phyloP scores from a whole-genome alignment of 2,113 vertebrate species.

The Oophaga pumilio region DNA sequence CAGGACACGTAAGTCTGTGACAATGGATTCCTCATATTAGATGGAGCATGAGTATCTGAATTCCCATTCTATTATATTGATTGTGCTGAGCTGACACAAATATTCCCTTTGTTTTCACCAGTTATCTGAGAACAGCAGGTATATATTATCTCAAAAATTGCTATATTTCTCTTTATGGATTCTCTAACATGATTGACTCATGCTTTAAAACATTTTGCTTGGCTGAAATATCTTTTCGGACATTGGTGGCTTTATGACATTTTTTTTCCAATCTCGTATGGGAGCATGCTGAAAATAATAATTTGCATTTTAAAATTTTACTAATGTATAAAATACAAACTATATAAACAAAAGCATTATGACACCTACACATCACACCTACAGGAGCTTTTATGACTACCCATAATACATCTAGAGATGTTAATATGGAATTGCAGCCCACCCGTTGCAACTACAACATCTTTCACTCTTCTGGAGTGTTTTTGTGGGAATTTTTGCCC shows the following conservation, averaged over 20 bases:
- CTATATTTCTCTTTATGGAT: slow-evolving; percentile 5
- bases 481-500: no score
- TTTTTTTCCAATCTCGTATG: neutral
- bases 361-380: no score
- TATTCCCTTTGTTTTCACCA: neutral
- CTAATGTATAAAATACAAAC: neutral
- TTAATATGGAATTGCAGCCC: no score
- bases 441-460: no score
- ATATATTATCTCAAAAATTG: neutral
- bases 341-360: no score
- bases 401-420: no score
- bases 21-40: neutral
- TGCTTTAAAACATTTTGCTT: neutral
- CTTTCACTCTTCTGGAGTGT: no score
- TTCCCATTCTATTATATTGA: neutral
- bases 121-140: neutral
- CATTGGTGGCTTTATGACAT: neutral
- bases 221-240: neutral
- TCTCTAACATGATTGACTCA: neutral
- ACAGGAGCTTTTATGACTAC: no score
- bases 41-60: slow-evolving; percentile 8
- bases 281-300: neutral
- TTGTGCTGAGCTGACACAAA: neutral
- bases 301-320: neutral
- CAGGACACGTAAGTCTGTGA: neutral